phyloP scores from a whole-genome alignment of 2,888 invertebrate species.

The Tetranychus truncatus region DNA sequence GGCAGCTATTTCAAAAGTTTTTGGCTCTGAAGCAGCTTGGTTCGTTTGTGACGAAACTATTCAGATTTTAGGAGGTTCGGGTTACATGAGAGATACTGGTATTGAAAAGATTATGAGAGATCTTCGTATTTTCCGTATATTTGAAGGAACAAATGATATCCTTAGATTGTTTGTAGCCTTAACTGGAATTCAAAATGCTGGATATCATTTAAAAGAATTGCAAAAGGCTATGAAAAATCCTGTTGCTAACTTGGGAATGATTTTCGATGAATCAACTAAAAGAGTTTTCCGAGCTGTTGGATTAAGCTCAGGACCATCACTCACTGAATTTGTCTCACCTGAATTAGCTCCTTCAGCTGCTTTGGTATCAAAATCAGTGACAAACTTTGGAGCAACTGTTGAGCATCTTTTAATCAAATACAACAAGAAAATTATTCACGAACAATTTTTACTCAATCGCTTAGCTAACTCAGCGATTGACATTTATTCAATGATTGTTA shows the following conservation, averaged over 20 bases:
- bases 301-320: constrained; percentile 42
- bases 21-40: constrained; percentile 91
- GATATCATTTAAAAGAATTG: constrained; percentile 71
- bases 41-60: constrained; percentile 88
- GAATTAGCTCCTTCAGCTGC: constrained; percentile 48
- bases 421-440: constrained; percentile 52
- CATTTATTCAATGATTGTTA: constrained; percentile 63
- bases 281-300: constrained; percentile 66
- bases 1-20: constrained; percentile 88
- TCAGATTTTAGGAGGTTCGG: constrained; percentile 92
- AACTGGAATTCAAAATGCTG: constrained; percentile 81
- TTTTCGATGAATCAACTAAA: constrained; percentile 67
- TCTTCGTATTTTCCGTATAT: constrained; percentile 88
- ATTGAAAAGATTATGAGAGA: constrained; percentile 82
- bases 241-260: constrained; percentile 65
- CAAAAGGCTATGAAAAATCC: constrained; percentile 87
- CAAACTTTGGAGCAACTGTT: constrained; percentile 54
- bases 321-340: constrained; percentile 50
- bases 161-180: constrained; percentile 83
- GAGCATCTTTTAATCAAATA: constrained; percentile 63
- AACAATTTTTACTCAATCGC: constrained; percentile 72
- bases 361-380: constrained; percentile 40
- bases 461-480: constrained; percentile 76
- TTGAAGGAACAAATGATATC: constrained; percentile 97
- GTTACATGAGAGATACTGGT: constrained; percentile 77